phyloP scores from a whole-genome alignment of 2,797 vertebrate species.

The Coccyzus lansbergi region DNA sequence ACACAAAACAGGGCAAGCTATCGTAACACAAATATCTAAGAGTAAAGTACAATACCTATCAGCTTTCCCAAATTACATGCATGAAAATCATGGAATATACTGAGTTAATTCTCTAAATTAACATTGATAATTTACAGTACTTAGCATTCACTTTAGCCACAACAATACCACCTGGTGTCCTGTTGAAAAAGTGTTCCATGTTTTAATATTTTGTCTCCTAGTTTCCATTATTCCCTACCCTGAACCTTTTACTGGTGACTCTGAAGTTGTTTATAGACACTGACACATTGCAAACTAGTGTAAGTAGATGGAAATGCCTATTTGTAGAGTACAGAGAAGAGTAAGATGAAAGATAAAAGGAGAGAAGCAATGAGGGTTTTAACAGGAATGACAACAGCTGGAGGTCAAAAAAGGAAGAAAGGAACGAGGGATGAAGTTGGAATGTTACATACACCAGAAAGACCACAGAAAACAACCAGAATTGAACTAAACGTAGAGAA shows the following conservation, averaged over 20 bases:
- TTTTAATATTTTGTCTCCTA: neutral
- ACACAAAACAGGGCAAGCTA: neutral
- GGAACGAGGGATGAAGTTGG: neutral
- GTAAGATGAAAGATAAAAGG: neutral
- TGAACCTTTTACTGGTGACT: neutral
- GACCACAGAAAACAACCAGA: neutral
- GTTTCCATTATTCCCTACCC: neutral
- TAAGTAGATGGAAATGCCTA: neutral
- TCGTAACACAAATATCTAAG: neutral
- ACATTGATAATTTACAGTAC: neutral
- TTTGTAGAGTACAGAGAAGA: neutral
- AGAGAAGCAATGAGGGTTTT: neutral
- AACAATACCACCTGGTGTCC: neutral
- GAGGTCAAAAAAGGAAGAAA: neutral
- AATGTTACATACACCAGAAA: neutral
- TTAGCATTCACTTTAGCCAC: neutral
- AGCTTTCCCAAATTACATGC: neutral
- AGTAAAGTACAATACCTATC: neutral
- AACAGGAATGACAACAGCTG: neutral
- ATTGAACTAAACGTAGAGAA: neutral
- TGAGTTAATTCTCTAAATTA: neutral
- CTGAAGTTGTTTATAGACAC: neutral
- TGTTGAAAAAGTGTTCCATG: neutral
- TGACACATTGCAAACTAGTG: neutral
- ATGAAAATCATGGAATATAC: neutral